These are phyloP conservation scores for Crocodylus rhombifer DNA, from an alignment of 2,797 vertebrate species.

Conservation along the genomic window DNA sequence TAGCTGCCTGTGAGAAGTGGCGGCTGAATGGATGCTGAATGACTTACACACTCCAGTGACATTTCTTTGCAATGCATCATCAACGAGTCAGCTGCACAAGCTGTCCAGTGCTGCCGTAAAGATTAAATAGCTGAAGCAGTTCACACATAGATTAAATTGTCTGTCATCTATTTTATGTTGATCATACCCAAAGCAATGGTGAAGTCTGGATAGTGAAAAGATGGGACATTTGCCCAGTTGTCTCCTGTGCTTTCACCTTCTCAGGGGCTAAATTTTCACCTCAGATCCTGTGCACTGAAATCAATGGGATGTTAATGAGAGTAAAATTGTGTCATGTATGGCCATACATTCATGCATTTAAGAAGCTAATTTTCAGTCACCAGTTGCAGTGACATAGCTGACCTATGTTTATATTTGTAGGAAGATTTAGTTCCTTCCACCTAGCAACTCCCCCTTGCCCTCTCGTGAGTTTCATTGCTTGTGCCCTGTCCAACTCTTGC, in stretches of 20 bases:
- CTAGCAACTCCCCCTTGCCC: not conserved
- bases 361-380: not conserved
- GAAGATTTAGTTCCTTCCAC: not conserved
- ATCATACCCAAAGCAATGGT: slow-evolving; percentile 58
- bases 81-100: slow-evolving; percentile 28
- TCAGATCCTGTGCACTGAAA: slow-evolving; percentile 30
- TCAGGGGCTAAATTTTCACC: slow-evolving; percentile 2
- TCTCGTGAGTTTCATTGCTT: not conserved
- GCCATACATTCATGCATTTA: not conserved
- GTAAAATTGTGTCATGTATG: not conserved
- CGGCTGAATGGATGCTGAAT: slow-evolving; percentile 35
- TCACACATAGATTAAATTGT: slow-evolving; percentile 46
- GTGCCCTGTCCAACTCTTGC: not conserved
- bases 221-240: not conserved
- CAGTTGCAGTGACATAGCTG: not conserved
- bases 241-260: not conserved
- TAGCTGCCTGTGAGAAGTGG: slow-evolving; percentile 43
- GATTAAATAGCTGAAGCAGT: slow-evolving; percentile 51
- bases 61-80: slow-evolving; percentile 47
- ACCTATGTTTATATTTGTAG: not conserved
- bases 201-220: slow-evolving; percentile 9
- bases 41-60: slow-evolving; percentile 41
- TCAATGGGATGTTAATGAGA: not conserved
- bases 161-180: slow-evolving; percentile 57
- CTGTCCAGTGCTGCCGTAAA: slow-evolving; percentile 52